Percentiles rank a stretch among this genome's conserved stretches.
Conservation (phyloP, 53 echinoderm and acorn worm species). For the Holothuria scabra region DNA sequence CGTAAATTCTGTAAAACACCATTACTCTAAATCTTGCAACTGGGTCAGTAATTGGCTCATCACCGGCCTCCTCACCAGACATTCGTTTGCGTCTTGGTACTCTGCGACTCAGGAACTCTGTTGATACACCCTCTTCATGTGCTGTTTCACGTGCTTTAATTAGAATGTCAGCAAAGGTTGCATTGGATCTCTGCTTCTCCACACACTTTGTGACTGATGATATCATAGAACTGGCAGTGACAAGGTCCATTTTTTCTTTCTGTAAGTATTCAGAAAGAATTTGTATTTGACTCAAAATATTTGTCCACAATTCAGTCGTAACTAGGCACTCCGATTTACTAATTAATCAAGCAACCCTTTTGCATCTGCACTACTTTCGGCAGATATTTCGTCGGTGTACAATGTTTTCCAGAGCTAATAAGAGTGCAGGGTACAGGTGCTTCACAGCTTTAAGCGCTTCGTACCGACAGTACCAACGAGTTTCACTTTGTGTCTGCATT, state of each 20-base stretch:
- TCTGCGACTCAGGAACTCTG: background rate
- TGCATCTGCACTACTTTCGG: conserved; percentile 8
- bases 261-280: conserved; percentile 31
- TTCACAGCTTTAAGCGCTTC: conserved; percentile 7
- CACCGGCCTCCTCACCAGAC: background rate
- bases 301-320: conserved; percentile 25
- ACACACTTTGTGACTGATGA: background rate
- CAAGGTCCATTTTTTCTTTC: background rate
- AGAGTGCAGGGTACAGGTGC: background rate
- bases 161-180: background rate
- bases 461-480: background rate
- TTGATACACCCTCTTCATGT: background rate
- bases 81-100: background rate
- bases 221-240: background rate
- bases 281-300: conserved; percentile 8
- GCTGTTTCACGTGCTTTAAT: background rate
- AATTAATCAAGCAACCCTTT: conserved; percentile 1
- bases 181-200: background rate
- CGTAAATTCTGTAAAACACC: background rate
- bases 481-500: background rate
- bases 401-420: background rate
- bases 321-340: conserved; percentile 3
- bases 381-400: background rate
- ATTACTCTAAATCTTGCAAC: background rate
- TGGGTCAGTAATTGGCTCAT: conserved; percentile 8